A percentile compares a stretch with the other conserved stretches of the same genome.
Evolutionary conservation across 23 tunicate genomes (phyloP).

Genomic region (Oikopleura vanhoeffeni): DNA sequence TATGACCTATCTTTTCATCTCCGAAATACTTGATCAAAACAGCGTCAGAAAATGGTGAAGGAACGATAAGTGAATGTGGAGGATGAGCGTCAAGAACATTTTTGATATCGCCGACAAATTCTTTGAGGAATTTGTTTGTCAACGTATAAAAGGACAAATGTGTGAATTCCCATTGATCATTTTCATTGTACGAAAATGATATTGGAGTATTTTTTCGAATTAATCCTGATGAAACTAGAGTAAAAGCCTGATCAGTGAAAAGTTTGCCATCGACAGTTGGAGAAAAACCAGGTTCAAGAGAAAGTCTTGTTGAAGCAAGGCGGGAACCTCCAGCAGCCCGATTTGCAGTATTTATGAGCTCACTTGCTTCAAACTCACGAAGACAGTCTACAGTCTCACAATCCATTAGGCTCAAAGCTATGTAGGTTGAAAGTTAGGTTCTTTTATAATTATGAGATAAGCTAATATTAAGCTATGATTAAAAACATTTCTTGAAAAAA

Average conservation of each 20-base stretch:
- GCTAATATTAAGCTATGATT: too few relatives aligned
- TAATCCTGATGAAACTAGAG: background rate
- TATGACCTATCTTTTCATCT: background rate
- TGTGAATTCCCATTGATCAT: background rate
- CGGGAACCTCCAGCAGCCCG: background rate
- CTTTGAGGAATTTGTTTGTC: background rate
- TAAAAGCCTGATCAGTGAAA: background rate
- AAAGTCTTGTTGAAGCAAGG: background rate
- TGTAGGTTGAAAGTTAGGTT: too few relatives aligned
- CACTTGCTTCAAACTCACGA: background rate
- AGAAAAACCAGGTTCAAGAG: background rate
- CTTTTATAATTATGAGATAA: too few relatives aligned
- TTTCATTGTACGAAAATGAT: background rate
- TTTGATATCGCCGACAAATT: background rate
- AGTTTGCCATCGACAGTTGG: background rate
- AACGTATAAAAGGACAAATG: background rate
- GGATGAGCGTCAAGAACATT: background rate
- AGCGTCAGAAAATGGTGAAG: background rate
- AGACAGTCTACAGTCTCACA: background rate
- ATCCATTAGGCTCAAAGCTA: background rate
- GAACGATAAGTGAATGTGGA: background rate
- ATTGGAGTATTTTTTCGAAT: background rate
- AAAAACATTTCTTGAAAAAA: too few relatives aligned
- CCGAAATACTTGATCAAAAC: background rate
- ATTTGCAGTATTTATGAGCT: background rate